Percentiles rank a stretch among this genome's conserved stretches.
These are phyloP conservation scores for Pyrochroa serraticornis DNA, from an alignment of 2,888 invertebrate species.

Conservation along the genomic window DNA sequence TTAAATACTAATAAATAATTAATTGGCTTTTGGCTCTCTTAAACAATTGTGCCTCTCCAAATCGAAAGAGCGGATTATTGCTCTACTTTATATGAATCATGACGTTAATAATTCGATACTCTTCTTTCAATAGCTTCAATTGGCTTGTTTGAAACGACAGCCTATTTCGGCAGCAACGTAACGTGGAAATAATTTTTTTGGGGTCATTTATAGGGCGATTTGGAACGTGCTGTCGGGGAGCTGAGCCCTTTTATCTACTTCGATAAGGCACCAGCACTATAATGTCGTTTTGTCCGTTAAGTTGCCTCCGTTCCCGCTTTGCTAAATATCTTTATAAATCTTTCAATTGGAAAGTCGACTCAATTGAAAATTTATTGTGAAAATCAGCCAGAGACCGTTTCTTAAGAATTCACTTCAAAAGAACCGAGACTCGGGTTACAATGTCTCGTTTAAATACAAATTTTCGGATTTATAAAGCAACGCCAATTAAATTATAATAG, in stretches of 20 bases:
- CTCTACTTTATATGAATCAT: too few relatives aligned
- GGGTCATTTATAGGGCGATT: constrained; percentile 18
- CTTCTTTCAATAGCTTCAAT: not conserved
- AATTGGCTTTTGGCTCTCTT: too few relatives aligned
- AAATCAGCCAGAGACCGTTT: constrained; percentile 10
- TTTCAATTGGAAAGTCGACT: constrained; percentile 10
- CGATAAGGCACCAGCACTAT: constrained; percentile 10
- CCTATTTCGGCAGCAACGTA: constrained; percentile 5
- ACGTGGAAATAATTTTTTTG: constrained; percentile 7
- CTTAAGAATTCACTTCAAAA: not conserved
- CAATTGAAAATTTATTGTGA: constrained; percentile 26
- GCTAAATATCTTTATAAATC: constrained; percentile 26
- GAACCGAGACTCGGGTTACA: too few relatives aligned
- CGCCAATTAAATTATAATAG: too few relatives aligned
- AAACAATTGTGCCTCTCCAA: too few relatives aligned
- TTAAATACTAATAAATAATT: too few relatives aligned
- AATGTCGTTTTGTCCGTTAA: constrained; percentile 5
- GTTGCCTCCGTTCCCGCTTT: constrained; percentile 2
- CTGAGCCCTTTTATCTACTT: constrained; percentile 19
- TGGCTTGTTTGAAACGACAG: constrained; percentile 1
- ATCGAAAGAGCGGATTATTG: too few relatives aligned
- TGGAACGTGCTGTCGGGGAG: constrained; percentile 9
- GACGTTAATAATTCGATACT: too few relatives aligned
- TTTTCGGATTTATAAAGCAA: too few relatives aligned
- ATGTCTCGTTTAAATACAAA: too few relatives aligned